Percentiles rank a stretch among this genome's conserved stretches.
Conservation (phyloP, 2,888 invertebrate genomes). For the Aelia acuminata region DNA sequence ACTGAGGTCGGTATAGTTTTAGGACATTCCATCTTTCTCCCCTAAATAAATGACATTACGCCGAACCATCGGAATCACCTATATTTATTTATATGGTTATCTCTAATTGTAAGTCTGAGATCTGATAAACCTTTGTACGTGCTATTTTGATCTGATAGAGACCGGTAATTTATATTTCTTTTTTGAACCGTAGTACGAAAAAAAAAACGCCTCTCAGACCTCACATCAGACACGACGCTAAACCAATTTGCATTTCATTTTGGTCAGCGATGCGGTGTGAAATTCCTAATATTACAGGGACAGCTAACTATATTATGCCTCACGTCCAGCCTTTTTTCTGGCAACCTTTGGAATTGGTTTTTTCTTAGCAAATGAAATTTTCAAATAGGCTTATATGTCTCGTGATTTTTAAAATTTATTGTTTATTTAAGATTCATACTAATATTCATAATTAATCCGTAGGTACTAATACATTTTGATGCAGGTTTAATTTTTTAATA, state of each 20-base stretch:
- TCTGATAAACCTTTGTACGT: no score
- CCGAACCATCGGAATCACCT: no score
- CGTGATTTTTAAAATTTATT: neutral
- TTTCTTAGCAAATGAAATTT: neutral
- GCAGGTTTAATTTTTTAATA: no score
- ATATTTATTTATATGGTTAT: no score
- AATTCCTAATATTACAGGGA: conserved; percentile 10
- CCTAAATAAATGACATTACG: no score
- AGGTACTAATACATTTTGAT: no score
- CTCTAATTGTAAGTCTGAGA: no score
- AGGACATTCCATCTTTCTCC: no score
- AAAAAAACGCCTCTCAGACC: neutral
- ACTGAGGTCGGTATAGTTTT: no score
- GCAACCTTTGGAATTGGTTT: neutral
- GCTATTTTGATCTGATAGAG: neutral
- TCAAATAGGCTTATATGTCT: neutral
- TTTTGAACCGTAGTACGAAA: neutral
- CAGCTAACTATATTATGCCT: neutral
- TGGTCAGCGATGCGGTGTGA: neutral
- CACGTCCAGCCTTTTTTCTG: neutral
- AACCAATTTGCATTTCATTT: conserved; percentile 45
- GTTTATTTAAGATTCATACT: no score
- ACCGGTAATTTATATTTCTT: neutral
- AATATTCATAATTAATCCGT: no score
- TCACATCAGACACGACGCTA: neutral